Evolutionary conservation across 2,888 invertebrate species (phyloP), one percentile per base, ranked within the genome.

Genomic region (Mimas tiliae): DNA sequence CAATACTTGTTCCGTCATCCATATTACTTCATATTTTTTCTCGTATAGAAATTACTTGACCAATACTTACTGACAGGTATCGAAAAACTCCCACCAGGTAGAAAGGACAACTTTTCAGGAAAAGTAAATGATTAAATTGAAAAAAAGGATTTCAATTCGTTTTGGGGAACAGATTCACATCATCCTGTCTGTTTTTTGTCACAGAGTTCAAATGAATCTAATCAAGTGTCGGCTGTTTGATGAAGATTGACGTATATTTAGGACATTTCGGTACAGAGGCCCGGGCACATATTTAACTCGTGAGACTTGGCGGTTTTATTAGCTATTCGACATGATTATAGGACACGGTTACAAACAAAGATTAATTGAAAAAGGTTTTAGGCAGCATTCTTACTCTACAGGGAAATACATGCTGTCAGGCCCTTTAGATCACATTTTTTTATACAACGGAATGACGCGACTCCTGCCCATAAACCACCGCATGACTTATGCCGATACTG

Each of bases 201-300:
- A 65, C 64, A 65, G 52, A 47, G 66, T 67, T 75, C 72, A 73
- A 81, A 80, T 69, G 72, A 79, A 78, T 79, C 75, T 78, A 84
- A 84, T 83, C 78, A 77, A 79, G 70, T 72, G 72, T 64, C 50
- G 64, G 69, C 69, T 55, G 63, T 68, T 68, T 76, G 77, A 85
- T 83, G 74, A 83, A 79, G 83, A 85, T 77, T 83, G 84, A 85
- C 85, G 72, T 65, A 69, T 71, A 75, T 78, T 80, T 68, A 63
- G 70, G 66, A 63, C 72, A 70, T 68, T 53, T 66, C 14, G 21
- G 42, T 58, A 48, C 55, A 51, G 52, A 63, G 53, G 47, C 38
- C 64, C 51, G 52, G 58, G 48, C 67, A 67, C 63, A 64, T 62
- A 62, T 48, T 45, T 38, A 14, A 42, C 47, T 64, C 33, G 45